Evolutionary conservation across 2,797 vertebrate species (phyloP), one percentile per base, ranked within the genome.

Genomic region (Aythya fuligula): DNA sequence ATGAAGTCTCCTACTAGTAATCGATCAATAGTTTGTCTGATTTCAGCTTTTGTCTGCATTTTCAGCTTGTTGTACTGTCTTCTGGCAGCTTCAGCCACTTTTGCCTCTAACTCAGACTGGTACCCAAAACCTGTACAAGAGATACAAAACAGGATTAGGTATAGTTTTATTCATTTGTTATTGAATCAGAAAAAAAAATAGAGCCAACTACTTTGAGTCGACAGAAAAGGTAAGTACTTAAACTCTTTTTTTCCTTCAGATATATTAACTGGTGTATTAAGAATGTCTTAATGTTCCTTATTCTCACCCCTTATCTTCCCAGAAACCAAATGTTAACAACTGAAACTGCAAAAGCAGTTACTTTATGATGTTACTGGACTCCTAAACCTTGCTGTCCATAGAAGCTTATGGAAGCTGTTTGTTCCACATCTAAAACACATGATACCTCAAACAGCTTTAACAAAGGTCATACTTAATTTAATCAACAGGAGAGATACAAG

Each of bases 11-110:
- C 99, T 60, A 99, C 98, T 3, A 99, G 98, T 15, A 99, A 98
- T 47, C 99, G 99, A 89, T 99, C 99, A 2, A 99, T 99, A 0
- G 99, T 99, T 95, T 99, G 99, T 61, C 99, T 98, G 95, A 99
- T 99, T 97, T 99, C 99, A 18, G 99, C 99, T 94, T 99, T 99
- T 10, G 99, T 99, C 96, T 99, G 99, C 98, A 99, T 99, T 97
- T 99, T 99, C 95, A 99, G 98, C 93, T 99, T 99, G 97, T 99
- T 99, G 97, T 99, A 99, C 39, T 99, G 99, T 94, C 98, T 99
- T 93, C 99, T 98, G 24, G 99, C 99, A 88, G 99, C 98, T 95
- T 99, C 99, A 10, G 99, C 99, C 51, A 99, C 99, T 96, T 98
- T 98, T 41, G 99, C 82, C 93, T 99, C 99, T 56, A 99, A 97